A percentile compares a stretch with the other conserved stretches of the same genome.
These are phyloP conservation scores for Carassius auratus DNA, from an alignment of 2,113 vertebrate species.

Conservation along the genomic window DNA sequence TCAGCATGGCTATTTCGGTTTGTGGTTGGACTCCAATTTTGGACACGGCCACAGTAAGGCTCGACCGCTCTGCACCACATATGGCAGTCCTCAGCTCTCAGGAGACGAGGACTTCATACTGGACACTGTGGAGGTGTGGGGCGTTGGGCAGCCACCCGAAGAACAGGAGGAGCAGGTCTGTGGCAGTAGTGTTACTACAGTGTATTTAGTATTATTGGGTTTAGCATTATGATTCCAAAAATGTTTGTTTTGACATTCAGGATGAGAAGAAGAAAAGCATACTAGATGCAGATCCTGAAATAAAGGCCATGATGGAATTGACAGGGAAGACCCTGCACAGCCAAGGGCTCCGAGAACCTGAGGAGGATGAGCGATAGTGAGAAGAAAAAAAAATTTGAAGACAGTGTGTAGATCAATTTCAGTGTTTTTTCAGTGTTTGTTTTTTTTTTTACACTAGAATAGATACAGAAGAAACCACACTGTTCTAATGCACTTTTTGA, in stretches of 20 bases:
- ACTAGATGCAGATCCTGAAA: slow-evolving; percentile 82
- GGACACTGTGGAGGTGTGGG: slow-evolving; percentile 91
- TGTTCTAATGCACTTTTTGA: neutral
- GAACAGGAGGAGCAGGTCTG: slow-evolving; percentile 60
- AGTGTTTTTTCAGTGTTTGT: neutral
- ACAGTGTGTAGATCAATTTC: neutral
- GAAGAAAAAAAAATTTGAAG: neutral
- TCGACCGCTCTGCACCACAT: slow-evolving; percentile 89
- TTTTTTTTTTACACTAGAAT: neutral
- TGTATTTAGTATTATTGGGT: neutral
- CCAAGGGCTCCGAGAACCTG: slow-evolving; percentile 80
- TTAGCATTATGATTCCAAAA: neutral
- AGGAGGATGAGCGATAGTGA: slow-evolving; percentile 65
- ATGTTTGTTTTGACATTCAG: slow-evolving; percentile 65
- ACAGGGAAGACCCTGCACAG: slow-evolving; percentile 83
- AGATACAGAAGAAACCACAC: neutral
- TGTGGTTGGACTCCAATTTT: slow-evolving; percentile 91
- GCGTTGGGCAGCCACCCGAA: slow-evolving; percentile 74
- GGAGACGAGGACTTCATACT: slow-evolving; percentile 84
- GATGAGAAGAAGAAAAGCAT: slow-evolving; percentile 78
- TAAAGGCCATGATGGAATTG: slow-evolving; percentile 84
- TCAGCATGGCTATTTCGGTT: slow-evolving; percentile 87
- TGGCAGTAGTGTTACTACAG: neutral
- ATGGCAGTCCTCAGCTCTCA: slow-evolving; percentile 91
- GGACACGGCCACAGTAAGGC: slow-evolving; percentile 92